These are phyloP conservation scores for Epicauta chinensis DNA, from an alignment of 1,140 invertebrate genomes.

Conservation along the genomic window DNA sequence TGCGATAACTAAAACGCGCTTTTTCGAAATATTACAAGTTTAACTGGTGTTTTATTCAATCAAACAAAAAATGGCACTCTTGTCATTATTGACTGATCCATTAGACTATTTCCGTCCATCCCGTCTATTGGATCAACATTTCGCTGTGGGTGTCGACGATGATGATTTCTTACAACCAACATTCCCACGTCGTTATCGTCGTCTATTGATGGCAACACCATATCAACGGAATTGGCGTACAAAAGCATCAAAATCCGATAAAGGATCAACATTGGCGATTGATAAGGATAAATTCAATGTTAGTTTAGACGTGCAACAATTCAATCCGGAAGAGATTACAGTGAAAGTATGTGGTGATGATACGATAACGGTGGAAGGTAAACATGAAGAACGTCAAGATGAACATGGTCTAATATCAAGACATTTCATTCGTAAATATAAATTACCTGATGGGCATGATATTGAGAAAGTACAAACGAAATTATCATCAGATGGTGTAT, in stretches of 20 bases:
- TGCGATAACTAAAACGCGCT: too few relatives aligned
- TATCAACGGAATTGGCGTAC: neutral
- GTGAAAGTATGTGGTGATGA: constrained; percentile 51
- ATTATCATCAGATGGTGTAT: constrained; percentile 62
- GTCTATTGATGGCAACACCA: neutral
- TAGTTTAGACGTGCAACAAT: constrained; percentile 52
- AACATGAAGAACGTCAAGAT: constrained; percentile 47
- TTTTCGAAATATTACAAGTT: too few relatives aligned
- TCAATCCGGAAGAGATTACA: constrained; percentile 54
- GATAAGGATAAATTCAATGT: constrained; percentile 41
- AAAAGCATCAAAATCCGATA: neutral
- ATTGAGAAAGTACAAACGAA: constrained; percentile 60
- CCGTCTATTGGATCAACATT: constrained; percentile 1
- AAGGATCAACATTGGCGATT: constrained; percentile 30
- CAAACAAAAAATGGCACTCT: constrained; percentile 2
- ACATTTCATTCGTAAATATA: constrained; percentile 54
- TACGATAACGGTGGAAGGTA: constrained; percentile 46
- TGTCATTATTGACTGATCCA: neutral
- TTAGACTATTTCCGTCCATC: neutral
- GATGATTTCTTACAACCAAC: neutral
- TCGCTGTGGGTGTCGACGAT: constrained; percentile 2
- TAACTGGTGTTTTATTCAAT: neutral
- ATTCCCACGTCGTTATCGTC: neutral
- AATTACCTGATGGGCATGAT: constrained; percentile 54
- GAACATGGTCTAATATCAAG: constrained; percentile 43